Base-by-base conservation (phyloP, 2,113 vertebrate species). In the Mormoops blainvillei region DNA sequence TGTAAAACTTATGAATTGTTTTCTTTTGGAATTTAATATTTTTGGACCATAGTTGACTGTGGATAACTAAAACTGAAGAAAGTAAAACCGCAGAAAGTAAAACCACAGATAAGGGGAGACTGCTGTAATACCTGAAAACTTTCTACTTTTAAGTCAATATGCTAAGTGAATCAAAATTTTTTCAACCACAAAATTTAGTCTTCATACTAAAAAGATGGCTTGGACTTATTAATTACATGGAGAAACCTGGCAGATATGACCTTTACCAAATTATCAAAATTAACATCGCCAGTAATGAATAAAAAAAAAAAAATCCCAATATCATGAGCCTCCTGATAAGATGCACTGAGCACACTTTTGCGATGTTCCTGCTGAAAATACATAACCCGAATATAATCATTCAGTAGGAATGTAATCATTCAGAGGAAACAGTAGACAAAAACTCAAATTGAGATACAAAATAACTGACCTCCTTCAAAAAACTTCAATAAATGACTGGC, bases 221-320 rank as follows among this genome's bases (percentile, higher is more conserved):
- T 89, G 67, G 48, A 89, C 38, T 77, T 91, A 89, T 4, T 80
- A 88, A 85, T 67, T 70, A 89, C 7, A 38, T 5, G 18, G 48
- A 90, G 61, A 90, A 95, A 74, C 13, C 13, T 87, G 36, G 31
- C 24, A 87, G 33, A 41, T 22, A 90, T 24, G 50, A 77, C 43
- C 74, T 87, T 77, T 92, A 91, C 73, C 61, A 74, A 88, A n/a
- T n/a, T n/a, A 77, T 76, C 68, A 80, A 87, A 88, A 28, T 91
- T 88, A 91, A 20, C 61, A 56, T 50, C 41, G 89, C 58, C 43
- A 78, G 43, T 77, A 84, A 63, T 31, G 3, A 84, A 11, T 88
- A 33, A 50, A 16, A 92, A 43, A 67, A 83, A 61, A n/a, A n/a
- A n/a, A n/a, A n/a, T n/a, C n/a, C 26, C 54, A 41, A 26, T 36